These are phyloP conservation scores for Chelonus insularis DNA, from an alignment of 1,140 invertebrate species.

Conservation along the genomic window DNA sequence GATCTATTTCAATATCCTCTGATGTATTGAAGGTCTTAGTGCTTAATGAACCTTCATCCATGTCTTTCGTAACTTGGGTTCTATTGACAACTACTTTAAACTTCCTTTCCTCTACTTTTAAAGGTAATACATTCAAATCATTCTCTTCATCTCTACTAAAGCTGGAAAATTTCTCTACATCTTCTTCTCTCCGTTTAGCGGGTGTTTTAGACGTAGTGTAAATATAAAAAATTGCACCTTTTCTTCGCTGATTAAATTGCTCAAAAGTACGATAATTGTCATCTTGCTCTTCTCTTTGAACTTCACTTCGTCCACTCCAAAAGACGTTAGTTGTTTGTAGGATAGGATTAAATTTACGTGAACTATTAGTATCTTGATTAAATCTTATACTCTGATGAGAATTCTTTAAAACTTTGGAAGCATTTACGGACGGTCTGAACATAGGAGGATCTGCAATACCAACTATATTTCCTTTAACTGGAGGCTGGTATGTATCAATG, in stretches of 20 bases:
- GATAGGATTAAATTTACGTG: background rate
- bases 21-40: constrained; percentile 41
- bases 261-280: constrained; percentile 5
- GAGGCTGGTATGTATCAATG: constrained; percentile 38
- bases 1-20: constrained; percentile 39
- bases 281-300: background rate
- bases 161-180: constrained; percentile 26
- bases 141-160: constrained; percentile 34
- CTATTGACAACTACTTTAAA: constrained; percentile 41
- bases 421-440: constrained; percentile 19
- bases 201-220: constrained; percentile 36
- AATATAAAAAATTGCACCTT: constrained; percentile 43
- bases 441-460: constrained; percentile 1
- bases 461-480: constrained; percentile 24
- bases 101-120: constrained; percentile 38
- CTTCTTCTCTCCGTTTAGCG: constrained; percentile 32
- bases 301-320: background rate
- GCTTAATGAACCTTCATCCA: constrained; percentile 14
- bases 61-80: constrained; percentile 28
- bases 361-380: background rate
- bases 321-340: constrained; percentile 1
- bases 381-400: background rate
- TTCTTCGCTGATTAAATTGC: constrained; percentile 17
- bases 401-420: constrained; percentile 16
- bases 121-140: constrained; percentile 46